Evolutionary conservation across 2,797 vertebrate species (phyloP).

Genomic region (Orestias chungarensis): DNA sequence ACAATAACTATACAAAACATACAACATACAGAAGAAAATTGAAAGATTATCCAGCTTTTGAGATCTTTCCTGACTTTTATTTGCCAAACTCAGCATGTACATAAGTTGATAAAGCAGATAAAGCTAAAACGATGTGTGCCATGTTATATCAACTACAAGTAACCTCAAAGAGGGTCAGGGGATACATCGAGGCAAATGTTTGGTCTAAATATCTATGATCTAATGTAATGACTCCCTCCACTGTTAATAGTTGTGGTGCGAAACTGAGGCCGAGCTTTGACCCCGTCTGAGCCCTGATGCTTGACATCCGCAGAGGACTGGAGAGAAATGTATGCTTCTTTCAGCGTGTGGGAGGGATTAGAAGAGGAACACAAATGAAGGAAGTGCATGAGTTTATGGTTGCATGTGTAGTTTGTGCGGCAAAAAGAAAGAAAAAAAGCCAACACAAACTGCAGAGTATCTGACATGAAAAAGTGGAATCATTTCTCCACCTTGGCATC

Average conservation of each 20-base stretch:
- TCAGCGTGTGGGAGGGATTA: slow-evolving; percentile 37
- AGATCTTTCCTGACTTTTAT: neutral
- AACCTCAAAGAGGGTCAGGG: slow-evolving; percentile 26
- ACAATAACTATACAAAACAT: neutral
- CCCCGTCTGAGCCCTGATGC: slow-evolving; percentile 30
- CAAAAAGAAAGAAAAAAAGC: slow-evolving; percentile 21
- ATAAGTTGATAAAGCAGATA: neutral
- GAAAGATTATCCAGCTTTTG: neutral
- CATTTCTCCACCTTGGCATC: slow-evolving; percentile 60
- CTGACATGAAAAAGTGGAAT: slow-evolving; percentile 13
- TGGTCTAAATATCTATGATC: slow-evolving; percentile 47
- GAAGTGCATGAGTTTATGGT: slow-evolving; percentile 6
- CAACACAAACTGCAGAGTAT: slow-evolving; percentile 32
- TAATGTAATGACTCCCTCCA: slow-evolving; percentile 42
- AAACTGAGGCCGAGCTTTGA: slow-evolving; percentile 42
- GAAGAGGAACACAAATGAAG: slow-evolving; percentile 32
- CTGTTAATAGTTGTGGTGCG: slow-evolving; percentile 49
- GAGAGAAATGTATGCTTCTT: slow-evolving; percentile 53
- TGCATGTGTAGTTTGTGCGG: slow-evolving; percentile 19
- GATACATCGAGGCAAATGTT: slow-evolving; percentile 27
- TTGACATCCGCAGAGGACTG: slow-evolving; percentile 50
- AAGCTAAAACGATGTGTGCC: slow-evolving; percentile 12
- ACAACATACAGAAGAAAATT: neutral
- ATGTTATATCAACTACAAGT: slow-evolving; percentile 24
- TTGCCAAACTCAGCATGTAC: slow-evolving; percentile 2